These are phyloP conservation scores for Folsomia candida DNA, from an alignment of 2,888 invertebrate species.

Conservation along the genomic window DNA sequence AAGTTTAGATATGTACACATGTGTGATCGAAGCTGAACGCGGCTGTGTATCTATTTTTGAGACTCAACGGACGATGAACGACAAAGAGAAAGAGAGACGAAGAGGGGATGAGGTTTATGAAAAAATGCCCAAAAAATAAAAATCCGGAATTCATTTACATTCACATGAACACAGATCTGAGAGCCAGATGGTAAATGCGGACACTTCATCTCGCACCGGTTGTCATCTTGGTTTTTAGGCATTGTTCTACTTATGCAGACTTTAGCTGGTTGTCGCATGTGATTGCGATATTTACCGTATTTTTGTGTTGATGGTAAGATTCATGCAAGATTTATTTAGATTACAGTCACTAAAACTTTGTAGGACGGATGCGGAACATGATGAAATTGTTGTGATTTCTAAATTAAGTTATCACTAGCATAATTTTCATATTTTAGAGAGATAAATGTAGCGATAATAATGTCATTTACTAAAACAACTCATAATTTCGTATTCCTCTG, in stretches of 20 bases:
- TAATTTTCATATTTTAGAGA: no score
- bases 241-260: not conserved
- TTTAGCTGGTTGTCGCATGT: not conserved
- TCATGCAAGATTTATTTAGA: not conserved
- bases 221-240: not conserved
- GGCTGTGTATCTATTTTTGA: no score
- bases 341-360: not conserved
- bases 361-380: not conserved
- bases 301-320: not conserved
- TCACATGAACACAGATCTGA: conserved; percentile 15
- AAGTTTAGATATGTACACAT: no score
- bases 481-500: not conserved
- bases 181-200: conserved; percentile 29
- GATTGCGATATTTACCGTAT: not conserved
- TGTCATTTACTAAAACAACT: not conserved
- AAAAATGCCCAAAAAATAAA: conserved; percentile 43
- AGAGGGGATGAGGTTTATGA: conserved; percentile 18
- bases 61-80: not conserved
- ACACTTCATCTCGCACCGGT: not conserved
- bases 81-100: conserved; percentile 25
- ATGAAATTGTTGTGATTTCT: not conserved
- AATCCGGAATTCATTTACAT: conserved; percentile 41
- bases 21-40: not conserved
- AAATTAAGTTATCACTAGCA: not conserved
- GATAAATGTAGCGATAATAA: not conserved